These are phyloP conservation scores for Heliconius hermathena DNA, from an alignment of 1,140 invertebrate species.

Conservation along the genomic window DNA sequence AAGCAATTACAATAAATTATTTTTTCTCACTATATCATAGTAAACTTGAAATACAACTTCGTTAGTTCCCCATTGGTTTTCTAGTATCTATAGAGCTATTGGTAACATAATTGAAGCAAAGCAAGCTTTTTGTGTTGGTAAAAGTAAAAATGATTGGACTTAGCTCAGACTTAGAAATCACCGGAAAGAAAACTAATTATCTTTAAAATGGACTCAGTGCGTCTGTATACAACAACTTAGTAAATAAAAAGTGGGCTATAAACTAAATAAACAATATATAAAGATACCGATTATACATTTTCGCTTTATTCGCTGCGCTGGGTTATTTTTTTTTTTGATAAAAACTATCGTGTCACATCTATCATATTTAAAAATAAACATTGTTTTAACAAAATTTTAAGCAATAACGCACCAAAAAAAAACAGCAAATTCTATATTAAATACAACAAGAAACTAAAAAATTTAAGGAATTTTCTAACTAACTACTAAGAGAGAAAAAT, in stretches of 20 bases:
- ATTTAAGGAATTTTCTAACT: not conserved
- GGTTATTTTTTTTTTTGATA: too few species aligned
- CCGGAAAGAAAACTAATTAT: slow-evolving; percentile 31
- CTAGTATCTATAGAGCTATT: slow-evolving; percentile 8
- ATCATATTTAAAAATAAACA: too few species aligned
- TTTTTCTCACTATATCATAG: slow-evolving; percentile 1
- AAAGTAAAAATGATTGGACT: slow-evolving; percentile 22
- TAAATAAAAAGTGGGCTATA: not conserved
- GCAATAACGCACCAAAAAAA: not conserved
- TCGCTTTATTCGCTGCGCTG: too few species aligned
- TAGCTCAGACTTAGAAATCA: slow-evolving; percentile 17
- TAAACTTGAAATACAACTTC: not conserved
- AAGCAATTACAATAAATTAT: not conserved
- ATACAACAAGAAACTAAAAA: not conserved
- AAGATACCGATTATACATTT: too few species aligned
- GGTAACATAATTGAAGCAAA: slow-evolving; percentile 25
- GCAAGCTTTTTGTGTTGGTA: slow-evolving; percentile 23
- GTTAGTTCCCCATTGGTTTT: not conserved
- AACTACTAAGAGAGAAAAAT: slow-evolving; percentile 36
- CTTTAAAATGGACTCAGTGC: slow-evolving; percentile 13
- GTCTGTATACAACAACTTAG: slow-evolving; percentile 16
- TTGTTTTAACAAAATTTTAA: not conserved
- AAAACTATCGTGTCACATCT: too few species aligned
- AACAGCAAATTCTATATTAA: not conserved
- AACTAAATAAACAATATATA: not conserved